These are phyloP conservation scores for Hydrophis major DNA, from an alignment of 2,797 vertebrate genomes.

Conservation along the genomic window DNA sequence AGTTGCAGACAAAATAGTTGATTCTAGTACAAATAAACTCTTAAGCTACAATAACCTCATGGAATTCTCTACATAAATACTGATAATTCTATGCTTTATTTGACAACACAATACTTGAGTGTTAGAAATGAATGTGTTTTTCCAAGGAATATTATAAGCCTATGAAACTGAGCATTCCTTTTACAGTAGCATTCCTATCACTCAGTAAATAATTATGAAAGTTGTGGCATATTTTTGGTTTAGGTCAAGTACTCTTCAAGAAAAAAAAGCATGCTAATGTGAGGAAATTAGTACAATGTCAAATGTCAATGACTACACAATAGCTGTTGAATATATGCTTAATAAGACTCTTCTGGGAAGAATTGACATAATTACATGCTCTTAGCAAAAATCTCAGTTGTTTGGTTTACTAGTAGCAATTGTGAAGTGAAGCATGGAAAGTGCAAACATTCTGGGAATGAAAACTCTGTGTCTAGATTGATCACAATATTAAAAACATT, in stretches of 20 bases:
- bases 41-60: not conserved
- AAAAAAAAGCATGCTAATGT: slow-evolving; percentile 60
- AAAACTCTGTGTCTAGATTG: not conserved
- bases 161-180: slow-evolving; percentile 49
- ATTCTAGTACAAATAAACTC: not conserved
- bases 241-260: slow-evolving; percentile 65
- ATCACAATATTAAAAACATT: not conserved
- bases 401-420: slow-evolving; percentile 46
- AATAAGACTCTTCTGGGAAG: slow-evolving; percentile 45
- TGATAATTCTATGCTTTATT: slow-evolving; percentile 72
- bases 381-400: slow-evolving; percentile 45
- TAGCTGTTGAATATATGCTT: slow-evolving; percentile 66
- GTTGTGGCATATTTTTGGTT: slow-evolving; percentile 63
- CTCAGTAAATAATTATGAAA: slow-evolving; percentile 63
- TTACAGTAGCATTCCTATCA: slow-evolving; percentile 42
- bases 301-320: slow-evolving; percentile 66
- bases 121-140: slow-evolving; percentile 53
- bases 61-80: slow-evolving; percentile 70
- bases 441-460: slow-evolving; percentile 40
- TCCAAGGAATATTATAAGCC: slow-evolving; percentile 49
- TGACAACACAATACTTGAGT: slow-evolving; percentile 49
- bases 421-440: slow-evolving; percentile 27
- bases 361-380: slow-evolving; percentile 57
- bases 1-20: not conserved
- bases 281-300: slow-evolving; percentile 61